Evolutionary conservation across 2,888 invertebrate species (phyloP).

Genomic region (Drosophila subsilvestris): DNA sequence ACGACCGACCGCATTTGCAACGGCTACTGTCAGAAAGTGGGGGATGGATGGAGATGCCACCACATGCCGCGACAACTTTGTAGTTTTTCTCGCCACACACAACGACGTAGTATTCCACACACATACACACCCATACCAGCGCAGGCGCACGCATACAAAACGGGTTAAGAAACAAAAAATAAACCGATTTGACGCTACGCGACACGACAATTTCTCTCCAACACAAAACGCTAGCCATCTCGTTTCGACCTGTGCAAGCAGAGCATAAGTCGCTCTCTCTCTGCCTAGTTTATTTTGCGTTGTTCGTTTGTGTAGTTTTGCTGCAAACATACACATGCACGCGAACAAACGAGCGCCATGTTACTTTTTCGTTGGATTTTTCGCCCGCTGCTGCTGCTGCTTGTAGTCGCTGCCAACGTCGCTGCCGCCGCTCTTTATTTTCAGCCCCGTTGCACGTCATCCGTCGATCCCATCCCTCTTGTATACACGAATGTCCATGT

Average conservation of each 20-base stretch:
- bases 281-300: slow-evolving; percentile 55
- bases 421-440: slow-evolving; percentile 56
- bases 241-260: slow-evolving; percentile 34
- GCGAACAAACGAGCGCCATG: slow-evolving; percentile 63
- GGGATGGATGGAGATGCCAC: slow-evolving; percentile 55
- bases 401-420: slow-evolving; percentile 47
- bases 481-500: slow-evolving; percentile 18
- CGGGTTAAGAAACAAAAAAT: slow-evolving; percentile 68
- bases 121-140: slow-evolving; percentile 36
- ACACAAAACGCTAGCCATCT: slow-evolving; percentile 44
- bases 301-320: slow-evolving; percentile 59
- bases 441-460: slow-evolving; percentile 73
- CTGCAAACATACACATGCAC: slow-evolving; percentile 31
- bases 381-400: slow-evolving; percentile 42
- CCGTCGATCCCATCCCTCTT: slow-evolving; percentile 58
- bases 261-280: slow-evolving; percentile 41
- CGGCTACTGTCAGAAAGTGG: slow-evolving; percentile 16
- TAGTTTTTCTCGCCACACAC: slow-evolving; percentile 66
- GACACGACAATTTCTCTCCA: slow-evolving; percentile 74
- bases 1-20: slow-evolving; percentile 71
- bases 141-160: slow-evolving; percentile 74
- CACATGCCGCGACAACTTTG: slow-evolving; percentile 70
- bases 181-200: slow-evolving; percentile 73
- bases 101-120: slow-evolving; percentile 19
- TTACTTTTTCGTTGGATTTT: slow-evolving; percentile 79